Conservation (phyloP, 2,888 invertebrate species). For the Archips xylosteana region DNA sequence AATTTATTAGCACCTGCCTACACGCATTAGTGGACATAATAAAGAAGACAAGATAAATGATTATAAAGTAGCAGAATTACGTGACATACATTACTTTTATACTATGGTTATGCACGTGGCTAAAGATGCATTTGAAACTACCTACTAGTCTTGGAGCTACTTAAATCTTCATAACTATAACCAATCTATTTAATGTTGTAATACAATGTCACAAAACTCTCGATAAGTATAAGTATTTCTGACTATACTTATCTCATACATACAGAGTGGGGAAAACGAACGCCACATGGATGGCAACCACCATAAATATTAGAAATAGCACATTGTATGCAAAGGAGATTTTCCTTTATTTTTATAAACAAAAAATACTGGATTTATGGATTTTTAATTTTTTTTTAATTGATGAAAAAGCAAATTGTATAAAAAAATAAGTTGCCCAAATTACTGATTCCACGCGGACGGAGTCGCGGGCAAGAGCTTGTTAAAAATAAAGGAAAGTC, state of each 20-base stretch:
- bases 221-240: not conserved
- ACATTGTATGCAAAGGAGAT: too few relatives aligned
- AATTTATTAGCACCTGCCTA: not conserved
- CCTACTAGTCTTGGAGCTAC: not conserved
- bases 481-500: too few relatives aligned
- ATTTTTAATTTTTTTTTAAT: too few relatives aligned
- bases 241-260: not conserved
- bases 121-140: not conserved
- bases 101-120: not conserved
- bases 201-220: not conserved
- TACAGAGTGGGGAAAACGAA: too few relatives aligned
- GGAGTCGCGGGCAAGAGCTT: too few relatives aligned
- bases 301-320: too few relatives aligned
- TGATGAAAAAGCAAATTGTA: too few relatives aligned
- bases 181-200: not conserved
- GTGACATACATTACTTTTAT: conserved; percentile 1
- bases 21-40: not conserved
- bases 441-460: too few relatives aligned
- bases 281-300: too few relatives aligned
- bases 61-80: not conserved
- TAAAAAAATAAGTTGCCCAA: too few relatives aligned
- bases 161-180: not conserved
- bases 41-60: not conserved
- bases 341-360: too few relatives aligned
- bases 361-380: too few relatives aligned